Percentiles rank a stretch among this genome's conserved stretches.
Evolutionary conservation across 2,113 vertebrate species (phyloP).

Genomic region (Oxyruncus cristatus): DNA sequence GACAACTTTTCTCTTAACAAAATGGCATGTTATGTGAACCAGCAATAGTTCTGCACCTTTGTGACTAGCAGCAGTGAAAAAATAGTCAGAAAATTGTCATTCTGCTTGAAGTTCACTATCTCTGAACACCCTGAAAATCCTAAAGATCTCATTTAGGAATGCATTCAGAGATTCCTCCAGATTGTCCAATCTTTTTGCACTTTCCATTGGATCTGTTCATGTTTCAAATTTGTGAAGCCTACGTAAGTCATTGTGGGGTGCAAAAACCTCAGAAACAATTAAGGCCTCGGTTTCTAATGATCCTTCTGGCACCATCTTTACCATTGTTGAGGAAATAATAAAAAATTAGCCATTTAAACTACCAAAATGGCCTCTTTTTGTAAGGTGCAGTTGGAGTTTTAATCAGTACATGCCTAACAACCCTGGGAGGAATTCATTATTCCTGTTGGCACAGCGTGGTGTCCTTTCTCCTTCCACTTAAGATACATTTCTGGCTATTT

Average conservation of each 20-base stretch:
- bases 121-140: neutral
- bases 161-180: neutral
- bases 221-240: neutral
- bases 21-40: neutral
- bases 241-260: accelerated
- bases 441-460: conserved; percentile 31
- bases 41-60: neutral
- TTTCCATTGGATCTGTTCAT: neutral
- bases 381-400: neutral
- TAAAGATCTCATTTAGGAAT: neutral
- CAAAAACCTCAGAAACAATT: neutral
- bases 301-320: neutral
- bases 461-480: neutral
- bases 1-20: neutral
- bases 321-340: neutral
- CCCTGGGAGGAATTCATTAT: conserved; percentile 25
- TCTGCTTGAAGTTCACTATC: neutral
- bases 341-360: neutral
- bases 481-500: neutral
- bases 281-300: neutral
- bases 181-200: neutral
- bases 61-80: neutral
- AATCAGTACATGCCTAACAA: neutral
- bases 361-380: neutral
- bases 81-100: neutral